Base-by-base conservation (phyloP, 2,888 invertebrate species). In the Xylocampa areola region DNA sequence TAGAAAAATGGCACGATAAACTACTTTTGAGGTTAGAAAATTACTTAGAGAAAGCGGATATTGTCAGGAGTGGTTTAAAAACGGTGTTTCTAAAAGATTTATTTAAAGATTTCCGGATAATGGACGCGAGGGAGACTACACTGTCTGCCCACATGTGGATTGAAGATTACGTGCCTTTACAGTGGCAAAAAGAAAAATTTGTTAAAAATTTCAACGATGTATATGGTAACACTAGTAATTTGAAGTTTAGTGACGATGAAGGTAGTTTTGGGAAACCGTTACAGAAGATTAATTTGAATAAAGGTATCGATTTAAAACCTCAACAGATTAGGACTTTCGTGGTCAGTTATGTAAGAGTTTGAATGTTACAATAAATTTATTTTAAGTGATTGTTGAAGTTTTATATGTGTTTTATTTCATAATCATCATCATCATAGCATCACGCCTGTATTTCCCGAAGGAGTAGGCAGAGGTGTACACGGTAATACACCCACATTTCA, bases 11-110 rank as follows among this genome's bases (percentile, higher is more conserved):
- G 96, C 94, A 94, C 36, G 94, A 92, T 0, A 88, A 90, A 0
- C 74, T 97, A 4, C 86, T 98, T n/a, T 70, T 98, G 2, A 94
- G 98, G 30, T 81, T 98, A 1, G 98, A 98, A 80, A 97, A 98
- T 80, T 95, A 97, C 72, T 94, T 97, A 44, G 97, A 97, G 80
- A 94, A 92, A 23, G 85, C 91, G 0, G 97, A 97, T 25, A 57
- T 69, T 51, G 77, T 80, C 0, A 88, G 93, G n/a, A 95, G 95
- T 0, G 87, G 94, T 2, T 81, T 94, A 0, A 95, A 94, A 5
- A 88, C 81, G 4, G 87, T 97, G 0, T 87, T 95, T 73, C 69
- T 96, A 0, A 85, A 95, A 91, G 86, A 95, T 45, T 67, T 97
- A 0, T 96, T 97, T 64, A 79, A 87, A 0, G 86, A 91, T 37